phyloP scores from a whole-genome alignment of 2,888 invertebrate genomes.

The Nowickia ferox region DNA sequence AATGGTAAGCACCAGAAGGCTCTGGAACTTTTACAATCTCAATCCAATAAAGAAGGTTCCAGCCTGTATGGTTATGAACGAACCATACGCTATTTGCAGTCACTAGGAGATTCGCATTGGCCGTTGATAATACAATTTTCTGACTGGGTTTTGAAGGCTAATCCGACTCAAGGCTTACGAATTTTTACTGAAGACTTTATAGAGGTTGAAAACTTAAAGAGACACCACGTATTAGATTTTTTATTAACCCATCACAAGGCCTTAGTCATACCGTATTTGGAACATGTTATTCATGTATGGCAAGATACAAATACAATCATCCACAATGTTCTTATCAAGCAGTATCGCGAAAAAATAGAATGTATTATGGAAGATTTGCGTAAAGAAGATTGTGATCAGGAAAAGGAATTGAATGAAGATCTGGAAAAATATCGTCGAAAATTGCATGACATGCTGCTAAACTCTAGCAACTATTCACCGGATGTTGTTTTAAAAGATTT shows the following conservation, averaged over 20 bases:
- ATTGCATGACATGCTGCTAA: conserved; percentile 91
- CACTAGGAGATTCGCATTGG: conserved; percentile 91
- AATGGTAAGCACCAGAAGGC: conserved; percentile 97
- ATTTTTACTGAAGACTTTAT: conserved; percentile 94
- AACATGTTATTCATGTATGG: conserved; percentile 96
- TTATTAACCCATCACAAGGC: conserved; percentile 91
- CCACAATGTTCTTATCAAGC: conserved; percentile 95
- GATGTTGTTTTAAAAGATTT: conserved; percentile 94
- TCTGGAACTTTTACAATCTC: conserved; percentile 92
- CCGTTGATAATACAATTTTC: conserved; percentile 97
- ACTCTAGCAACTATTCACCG: conserved; percentile 91
- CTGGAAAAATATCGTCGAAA: conserved; percentile 84
- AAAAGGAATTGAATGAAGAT: conserved; percentile 71
- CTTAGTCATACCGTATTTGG: conserved; percentile 95
- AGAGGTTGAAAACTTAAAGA: conserved; percentile 94
- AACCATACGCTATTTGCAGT: conserved; percentile 95
- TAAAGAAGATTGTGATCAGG: conserved; percentile 70
- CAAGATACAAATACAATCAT: conserved; percentile 92
- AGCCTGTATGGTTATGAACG: conserved; percentile 91
- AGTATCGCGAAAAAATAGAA: conserved; percentile 91
- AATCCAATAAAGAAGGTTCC: conserved; percentile 86
- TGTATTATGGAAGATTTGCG: conserved; percentile 81
- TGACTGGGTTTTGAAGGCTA: conserved; percentile 93
- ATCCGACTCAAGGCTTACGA: conserved; percentile 94
- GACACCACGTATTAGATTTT: conserved; percentile 94